These are phyloP conservation scores for Sorex fumeus DNA, from an alignment of 2,113 vertebrate genomes.

Conservation along the genomic window DNA sequence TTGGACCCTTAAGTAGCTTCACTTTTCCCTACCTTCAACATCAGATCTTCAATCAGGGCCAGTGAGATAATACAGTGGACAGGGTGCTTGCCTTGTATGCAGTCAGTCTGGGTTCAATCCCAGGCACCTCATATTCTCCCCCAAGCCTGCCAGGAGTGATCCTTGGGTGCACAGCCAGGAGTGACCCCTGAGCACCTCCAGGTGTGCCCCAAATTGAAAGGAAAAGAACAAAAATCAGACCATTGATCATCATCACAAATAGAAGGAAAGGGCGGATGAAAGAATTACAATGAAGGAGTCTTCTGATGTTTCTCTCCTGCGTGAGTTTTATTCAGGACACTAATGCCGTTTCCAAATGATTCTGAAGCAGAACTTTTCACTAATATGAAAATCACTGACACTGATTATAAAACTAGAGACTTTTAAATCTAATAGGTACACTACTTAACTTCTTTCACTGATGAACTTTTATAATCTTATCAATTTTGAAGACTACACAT, in stretches of 20 bases:
- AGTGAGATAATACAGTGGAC: no score
- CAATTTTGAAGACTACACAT: neutral
- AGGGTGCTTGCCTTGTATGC: no score
- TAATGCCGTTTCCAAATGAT: neutral
- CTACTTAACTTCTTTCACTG: neutral
- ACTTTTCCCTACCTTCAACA: constrained; percentile 25
- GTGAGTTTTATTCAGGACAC: neutral
- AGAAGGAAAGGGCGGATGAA: neutral
- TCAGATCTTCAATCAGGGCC: no score
- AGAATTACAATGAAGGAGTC: neutral
- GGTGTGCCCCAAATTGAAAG: no score
- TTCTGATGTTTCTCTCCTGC: neutral
- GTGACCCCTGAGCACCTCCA: no score
- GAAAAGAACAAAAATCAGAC: no score
- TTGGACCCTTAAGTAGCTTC: neutral
- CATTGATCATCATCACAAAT: neutral
- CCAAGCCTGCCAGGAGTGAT: no score
- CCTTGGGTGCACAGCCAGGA: no score
- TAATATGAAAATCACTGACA: neutral
- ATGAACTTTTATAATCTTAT: neutral
- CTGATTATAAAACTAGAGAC: neutral
- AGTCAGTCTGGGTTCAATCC: no score
- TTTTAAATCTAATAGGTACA: neutral
- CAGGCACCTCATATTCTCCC: no score
- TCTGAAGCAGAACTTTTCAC: constrained; percentile 17